Evolutionary conservation across 23 tunicate species (phyloP), one percentile per base, ranked within the genome.

Genomic region (Clavelina lepadiformis): DNA sequence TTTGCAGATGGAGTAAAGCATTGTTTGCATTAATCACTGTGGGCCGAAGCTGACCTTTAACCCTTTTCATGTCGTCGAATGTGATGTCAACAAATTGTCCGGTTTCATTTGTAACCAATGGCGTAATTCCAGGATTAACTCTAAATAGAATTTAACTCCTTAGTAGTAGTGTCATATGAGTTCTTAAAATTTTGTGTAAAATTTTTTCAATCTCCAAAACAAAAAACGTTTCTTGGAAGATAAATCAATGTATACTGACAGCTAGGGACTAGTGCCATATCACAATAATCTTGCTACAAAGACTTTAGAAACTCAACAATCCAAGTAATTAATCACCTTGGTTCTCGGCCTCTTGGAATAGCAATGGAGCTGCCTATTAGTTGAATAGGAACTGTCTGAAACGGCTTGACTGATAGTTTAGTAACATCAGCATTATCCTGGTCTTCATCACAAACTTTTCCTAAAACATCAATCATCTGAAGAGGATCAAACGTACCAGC

Each of bases 331-430:
- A 29, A 54, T 58, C 30, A 84, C 93, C 69, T 69, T 31, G 82
- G 75, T 44, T 36, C 65, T 52, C 44, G 62, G 25, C 56, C 25
- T 38, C 78, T 86, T 2, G 70, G 46, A 8, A 63, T 37, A n/a
- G 83, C 79, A 1, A 77, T 57, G 2, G 96, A 71, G 8, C 69
- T 72, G 35, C 86, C 96, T 7, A 79, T 46, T 51, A 69, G 50
- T 56, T 87, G 96, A 28, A 87, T 50, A 5, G 96, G 96, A 33
- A 87, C 63, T 31, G 60, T 63, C 44, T 87, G 96, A 52, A 87
- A 87, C 15, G 84, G 46, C 29, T 60, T 72, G 28, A 31, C 24
- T 5, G 46, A 27, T 15, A 86, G 51, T 58, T 56, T 72, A 7
- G 69, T 58, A 25, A 34, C 51, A 13, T 58, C 64, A 3, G 58